Percentiles rank a stretch among this genome's conserved stretches.
Evolutionary conservation across 2,797 vertebrate genomes (phyloP).

Genomic region (Pseudomugil tenellus): DNA sequence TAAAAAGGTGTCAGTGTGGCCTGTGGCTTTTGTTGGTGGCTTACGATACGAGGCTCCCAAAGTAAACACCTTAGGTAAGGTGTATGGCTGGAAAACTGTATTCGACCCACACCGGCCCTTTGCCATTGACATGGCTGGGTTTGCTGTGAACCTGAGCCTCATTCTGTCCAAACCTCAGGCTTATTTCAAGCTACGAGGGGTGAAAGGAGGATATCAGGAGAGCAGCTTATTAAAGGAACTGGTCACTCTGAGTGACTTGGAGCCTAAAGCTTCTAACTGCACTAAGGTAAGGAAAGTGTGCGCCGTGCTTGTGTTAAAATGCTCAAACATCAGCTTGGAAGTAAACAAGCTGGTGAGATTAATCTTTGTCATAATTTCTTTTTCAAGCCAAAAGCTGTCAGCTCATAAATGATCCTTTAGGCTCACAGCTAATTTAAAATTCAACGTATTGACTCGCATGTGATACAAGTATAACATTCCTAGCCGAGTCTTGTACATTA

Average conservation of each 20-base stretch:
- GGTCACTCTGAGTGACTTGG: conserved; percentile 87
- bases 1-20: conserved; percentile 89
- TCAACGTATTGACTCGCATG: conserved; percentile 9
- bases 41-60: conserved; percentile 89
- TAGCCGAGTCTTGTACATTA: not conserved
- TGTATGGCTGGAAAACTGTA: conserved; percentile 90
- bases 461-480: not conserved
- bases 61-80: conserved; percentile 86
- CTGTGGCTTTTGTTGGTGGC: conserved; percentile 91
- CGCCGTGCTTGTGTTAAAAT: not conserved
- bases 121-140: conserved; percentile 93
- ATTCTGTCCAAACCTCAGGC: conserved; percentile 88
- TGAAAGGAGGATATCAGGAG: conserved; percentile 92
- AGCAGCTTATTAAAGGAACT: conserved; percentile 89
- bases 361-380: conserved; percentile 25
- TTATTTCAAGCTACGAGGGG: conserved; percentile 88
- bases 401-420: conserved; percentile 19
- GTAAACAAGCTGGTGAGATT: conserved; percentile 10
- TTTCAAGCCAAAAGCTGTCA: conserved; percentile 34
- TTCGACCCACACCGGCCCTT: conserved; percentile 91
- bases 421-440: conserved; percentile 14
- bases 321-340: not conserved
- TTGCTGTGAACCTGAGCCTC: conserved; percentile 88
- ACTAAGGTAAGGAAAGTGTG: conserved; percentile 84
- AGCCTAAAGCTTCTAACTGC: conserved; percentile 92